phyloP scores from a whole-genome alignment of 2,113 vertebrate genomes.

The Pipa parva region DNA sequence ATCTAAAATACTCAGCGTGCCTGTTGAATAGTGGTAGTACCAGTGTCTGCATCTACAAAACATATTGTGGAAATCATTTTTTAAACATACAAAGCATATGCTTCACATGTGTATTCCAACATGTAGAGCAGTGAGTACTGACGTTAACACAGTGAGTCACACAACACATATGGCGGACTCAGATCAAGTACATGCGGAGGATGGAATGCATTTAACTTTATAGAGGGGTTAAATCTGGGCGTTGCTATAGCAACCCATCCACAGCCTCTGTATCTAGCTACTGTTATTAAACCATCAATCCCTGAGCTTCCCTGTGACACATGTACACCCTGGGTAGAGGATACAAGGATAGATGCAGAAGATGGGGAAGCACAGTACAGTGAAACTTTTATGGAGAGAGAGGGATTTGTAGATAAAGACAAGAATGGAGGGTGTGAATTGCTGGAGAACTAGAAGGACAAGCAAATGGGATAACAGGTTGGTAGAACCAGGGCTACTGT shows the following conservation, averaged over 20 bases:
- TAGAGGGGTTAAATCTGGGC: constrained; percentile 37
- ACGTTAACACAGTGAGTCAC: constrained; percentile 26
- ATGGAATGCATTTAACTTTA: constrained; percentile 30
- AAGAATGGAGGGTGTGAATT: background rate
- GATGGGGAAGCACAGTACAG: background rate
- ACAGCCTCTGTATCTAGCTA: constrained; percentile 5
- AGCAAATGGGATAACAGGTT: too few relatives aligned
- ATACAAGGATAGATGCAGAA: background rate
- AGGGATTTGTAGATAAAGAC: background rate
- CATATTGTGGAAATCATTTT: background rate
- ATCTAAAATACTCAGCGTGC: too few relatives aligned
- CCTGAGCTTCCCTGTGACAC: background rate
- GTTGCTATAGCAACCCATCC: constrained; percentile 29
- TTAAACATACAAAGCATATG: background rate
- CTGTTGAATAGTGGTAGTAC: too few relatives aligned
- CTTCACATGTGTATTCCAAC: background rate
- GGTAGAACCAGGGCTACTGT: too few relatives aligned
- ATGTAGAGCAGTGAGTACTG: constrained; percentile 5
- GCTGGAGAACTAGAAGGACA: too few relatives aligned
- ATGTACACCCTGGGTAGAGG: constrained; percentile 3
- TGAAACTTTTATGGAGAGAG: too few relatives aligned
- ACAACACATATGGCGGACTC: constrained; percentile 15
- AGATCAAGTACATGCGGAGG: constrained; percentile 36
- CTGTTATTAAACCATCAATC: constrained; percentile 29
- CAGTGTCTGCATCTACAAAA: too few relatives aligned